Conservation (phyloP, 1,140 invertebrate genomes). For the Bombus affinis region DNA sequence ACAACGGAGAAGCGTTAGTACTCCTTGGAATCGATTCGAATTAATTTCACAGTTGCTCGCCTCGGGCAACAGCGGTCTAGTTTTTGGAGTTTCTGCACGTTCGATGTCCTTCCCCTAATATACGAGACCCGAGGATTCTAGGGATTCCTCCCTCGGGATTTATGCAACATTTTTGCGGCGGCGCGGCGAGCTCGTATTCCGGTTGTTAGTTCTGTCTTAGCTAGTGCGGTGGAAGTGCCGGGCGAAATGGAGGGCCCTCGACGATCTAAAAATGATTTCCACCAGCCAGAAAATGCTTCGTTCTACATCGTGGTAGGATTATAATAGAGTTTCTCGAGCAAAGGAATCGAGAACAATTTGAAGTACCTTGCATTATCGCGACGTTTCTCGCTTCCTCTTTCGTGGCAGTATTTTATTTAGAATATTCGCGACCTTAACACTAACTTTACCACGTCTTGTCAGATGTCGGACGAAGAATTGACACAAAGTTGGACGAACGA, state of each 20-base stretch:
- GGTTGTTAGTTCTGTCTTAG: conserved; percentile 31
- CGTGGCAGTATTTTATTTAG: background rate
- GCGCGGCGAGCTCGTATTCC: background rate
- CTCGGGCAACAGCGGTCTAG: background rate
- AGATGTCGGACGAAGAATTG: too few relatives aligned
- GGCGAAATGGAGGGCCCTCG: conserved; percentile 31
- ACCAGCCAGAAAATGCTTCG: conserved; percentile 17
- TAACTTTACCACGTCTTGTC: too few relatives aligned
- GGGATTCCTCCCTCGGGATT: conserved; percentile 42
- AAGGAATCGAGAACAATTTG: background rate
- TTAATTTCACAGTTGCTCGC: conserved; percentile 6
- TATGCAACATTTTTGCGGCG: conserved; percentile 34
- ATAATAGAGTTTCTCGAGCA: background rate
- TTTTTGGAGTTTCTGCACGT: background rate
- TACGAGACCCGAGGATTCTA: background rate
- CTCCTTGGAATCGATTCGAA: background rate
- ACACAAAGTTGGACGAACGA: too few relatives aligned
- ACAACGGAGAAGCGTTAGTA: too few relatives aligned
- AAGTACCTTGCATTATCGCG: background rate
- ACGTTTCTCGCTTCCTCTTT: background rate
- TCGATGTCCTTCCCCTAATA: conserved; percentile 18
- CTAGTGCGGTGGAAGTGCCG: conserved; percentile 16
- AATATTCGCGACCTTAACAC: too few relatives aligned
- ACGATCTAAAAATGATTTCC: conserved; percentile 53
- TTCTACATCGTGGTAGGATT: background rate